Percentiles rank a stretch among this genome's conserved stretches.
These are phyloP conservation scores for Brachymystax lenok DNA, from an alignment of 2,797 vertebrate genomes.

Conservation along the genomic window DNA sequence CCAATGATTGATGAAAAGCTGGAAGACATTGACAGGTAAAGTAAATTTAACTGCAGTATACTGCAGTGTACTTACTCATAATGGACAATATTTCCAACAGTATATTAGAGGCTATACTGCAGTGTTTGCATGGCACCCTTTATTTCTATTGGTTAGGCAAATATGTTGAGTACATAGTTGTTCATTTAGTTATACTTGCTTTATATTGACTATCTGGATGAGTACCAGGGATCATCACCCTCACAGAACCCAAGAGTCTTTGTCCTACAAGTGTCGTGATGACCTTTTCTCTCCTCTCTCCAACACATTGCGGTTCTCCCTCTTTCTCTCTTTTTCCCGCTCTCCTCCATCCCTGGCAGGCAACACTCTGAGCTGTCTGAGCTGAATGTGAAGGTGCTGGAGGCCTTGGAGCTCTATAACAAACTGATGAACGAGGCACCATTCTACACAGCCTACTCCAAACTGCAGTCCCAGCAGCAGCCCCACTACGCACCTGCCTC, in stretches of 20 bases:
- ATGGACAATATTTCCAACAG: too few species aligned
- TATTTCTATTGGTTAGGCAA: too few species aligned
- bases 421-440: slow-evolving; percentile 93
- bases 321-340: too few species aligned
- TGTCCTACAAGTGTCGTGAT: background rate
- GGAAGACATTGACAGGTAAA: slow-evolving; percentile 94
- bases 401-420: slow-evolving; percentile 96
- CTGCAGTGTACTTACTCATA: too few species aligned
- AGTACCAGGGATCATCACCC: background rate
- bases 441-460: slow-evolving; percentile 87
- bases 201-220: background rate
- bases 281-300: too few species aligned
- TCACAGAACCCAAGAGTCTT: background rate
- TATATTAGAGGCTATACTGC: too few species aligned
- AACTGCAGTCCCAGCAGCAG: slow-evolving; percentile 61
- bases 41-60: background rate
- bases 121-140: too few species aligned
- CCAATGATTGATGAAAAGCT: slow-evolving; percentile 97
- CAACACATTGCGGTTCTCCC: too few species aligned
- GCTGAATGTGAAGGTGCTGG: slow-evolving; percentile 92
- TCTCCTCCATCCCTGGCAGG: slow-evolving; percentile 63
- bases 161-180: background rate
- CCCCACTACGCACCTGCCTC: slow-evolving; percentile 79
- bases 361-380: slow-evolving; percentile 95
- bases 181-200: background rate